Evolutionary conservation across 2,888 invertebrate species (phyloP), one percentile per base, ranked within the genome.

Genomic region (Tigriopus californicus): DNA sequence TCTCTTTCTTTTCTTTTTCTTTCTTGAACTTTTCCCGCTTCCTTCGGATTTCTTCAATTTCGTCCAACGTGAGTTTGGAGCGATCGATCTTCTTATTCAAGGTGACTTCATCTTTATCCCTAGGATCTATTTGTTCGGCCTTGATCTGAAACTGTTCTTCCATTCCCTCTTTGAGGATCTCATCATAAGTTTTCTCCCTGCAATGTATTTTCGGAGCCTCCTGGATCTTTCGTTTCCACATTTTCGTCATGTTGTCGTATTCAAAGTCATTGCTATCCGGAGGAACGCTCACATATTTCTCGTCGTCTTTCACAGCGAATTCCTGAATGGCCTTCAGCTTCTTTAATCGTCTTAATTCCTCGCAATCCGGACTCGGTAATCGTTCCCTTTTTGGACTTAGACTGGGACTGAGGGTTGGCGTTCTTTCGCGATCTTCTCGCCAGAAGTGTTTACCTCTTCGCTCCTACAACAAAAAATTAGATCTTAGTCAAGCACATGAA

Each of bases 271-370:
- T 24, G 5, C 40, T 33, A 54, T 54, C 54, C n/a, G 24, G 54
- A n/a, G 54, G 54, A 1, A 40, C 54, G 6, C 13, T 41, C n/a
- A 54, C 54, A 33, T 54, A 54, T 22, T 54, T 54, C 15, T 54
- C 54, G 15, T 41, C 15, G 10, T 54, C 54, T 22, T 54, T 42
- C 22, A 56, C 58, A 6, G 24, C 49, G 20, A 58, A 49, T 18
- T 58, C 48, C 25, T 58, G 58, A 49, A 58, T 58, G 12, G 47
- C 33, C 25, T 48, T 48, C 1, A 33, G 22, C 25, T 40, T 48
- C 33, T 58, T 58, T 33, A 58, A 22, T n/a, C 58, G 18, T 40
- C 49, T 58, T 11, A 46, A 18, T 40, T 58, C 58, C 18, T 58
- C 58, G 2, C 33, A 33, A 11, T 58, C 58, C 6, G 58, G 41